Base-by-base conservation (phyloP, 2,888 invertebrate genomes). In the Psococerastis gibbosa region DNA sequence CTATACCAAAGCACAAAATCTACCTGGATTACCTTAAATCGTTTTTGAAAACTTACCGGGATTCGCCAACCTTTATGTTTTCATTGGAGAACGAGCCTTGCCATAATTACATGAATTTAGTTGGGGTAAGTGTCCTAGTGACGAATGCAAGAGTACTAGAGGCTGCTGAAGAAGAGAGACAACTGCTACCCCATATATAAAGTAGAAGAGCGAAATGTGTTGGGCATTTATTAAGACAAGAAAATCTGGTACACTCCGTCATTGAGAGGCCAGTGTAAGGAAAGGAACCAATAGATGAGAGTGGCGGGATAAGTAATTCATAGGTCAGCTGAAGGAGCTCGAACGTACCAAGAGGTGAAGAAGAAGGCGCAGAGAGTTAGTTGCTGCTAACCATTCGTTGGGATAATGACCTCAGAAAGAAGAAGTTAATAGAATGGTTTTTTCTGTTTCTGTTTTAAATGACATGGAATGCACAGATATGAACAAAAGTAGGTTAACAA, bases 81-180 rank as follows among this genome's bases (percentile, higher is more conserved):
- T 51, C 52, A 2, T 46, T 52, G 22, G 49, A 49, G 32, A 52
- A 52, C 20, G 52, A 51, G 38, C 46, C 47, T 22, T 59, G 61
- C 8, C 64, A 65, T 46, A 63, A 63, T 46, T 54, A 56, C 48
- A 51, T 62, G 38, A 63, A 64, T 51, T 49, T 47, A 8, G 51
- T 50, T n/a, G 50, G 51, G 16, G 52, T 52, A 27, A 47, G 52
- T 49, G n/a, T 31, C 31, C 9, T 9, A 31, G n/a, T n/a, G n/a
- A 9, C 9, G n/a, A n/a, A n/a, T n/a, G n/a, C n/a, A n/a, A n/a
- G n/a, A n/a, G n/a, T n/a, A n/a, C n/a, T n/a, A n/a, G n/a, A n/a
- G n/a, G n/a, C n/a, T n/a, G n/a, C n/a, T n/a, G n/a, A n/a, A n/a
- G n/a, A n/a, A n/a, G n/a, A n/a, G n/a, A n/a, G n/a, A n/a, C n/a